These are phyloP conservation scores for Tichodroma muraria DNA, from an alignment of 2,113 vertebrate species.

Conservation along the genomic window DNA sequence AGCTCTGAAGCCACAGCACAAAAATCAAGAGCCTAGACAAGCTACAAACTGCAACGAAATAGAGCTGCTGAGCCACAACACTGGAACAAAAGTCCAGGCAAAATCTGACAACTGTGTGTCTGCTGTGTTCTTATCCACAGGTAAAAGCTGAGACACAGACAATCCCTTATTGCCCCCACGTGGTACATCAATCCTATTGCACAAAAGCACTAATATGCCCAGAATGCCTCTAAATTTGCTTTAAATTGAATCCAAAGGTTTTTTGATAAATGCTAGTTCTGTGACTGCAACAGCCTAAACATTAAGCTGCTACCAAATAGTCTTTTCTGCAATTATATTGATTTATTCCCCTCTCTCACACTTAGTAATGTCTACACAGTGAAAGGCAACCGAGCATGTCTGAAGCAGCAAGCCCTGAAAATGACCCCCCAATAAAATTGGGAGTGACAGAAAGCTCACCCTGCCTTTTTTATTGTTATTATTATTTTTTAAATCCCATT, in stretches of 20 bases:
- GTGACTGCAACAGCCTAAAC: background rate
- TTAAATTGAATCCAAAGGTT: background rate
- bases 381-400: background rate
- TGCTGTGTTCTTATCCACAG: background rate
- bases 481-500: background rate
- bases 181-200: background rate
- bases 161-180: background rate
- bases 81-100: background rate
- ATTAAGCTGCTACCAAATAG: background rate
- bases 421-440: background rate
- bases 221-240: background rate
- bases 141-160: background rate
- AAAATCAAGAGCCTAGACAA: background rate
- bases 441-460: background rate
- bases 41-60: background rate
- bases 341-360: background rate
- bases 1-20: background rate
- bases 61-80: background rate
- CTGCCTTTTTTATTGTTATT: background rate
- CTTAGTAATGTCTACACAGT: background rate
- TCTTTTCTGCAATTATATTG: background rate
- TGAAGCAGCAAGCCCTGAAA: background rate
- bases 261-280: background rate
- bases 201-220: background rate
- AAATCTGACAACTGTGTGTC: background rate